Evolutionary conservation across 2,797 vertebrate species (phyloP).

Genomic region (Lindbergichthys nudifrons): DNA sequence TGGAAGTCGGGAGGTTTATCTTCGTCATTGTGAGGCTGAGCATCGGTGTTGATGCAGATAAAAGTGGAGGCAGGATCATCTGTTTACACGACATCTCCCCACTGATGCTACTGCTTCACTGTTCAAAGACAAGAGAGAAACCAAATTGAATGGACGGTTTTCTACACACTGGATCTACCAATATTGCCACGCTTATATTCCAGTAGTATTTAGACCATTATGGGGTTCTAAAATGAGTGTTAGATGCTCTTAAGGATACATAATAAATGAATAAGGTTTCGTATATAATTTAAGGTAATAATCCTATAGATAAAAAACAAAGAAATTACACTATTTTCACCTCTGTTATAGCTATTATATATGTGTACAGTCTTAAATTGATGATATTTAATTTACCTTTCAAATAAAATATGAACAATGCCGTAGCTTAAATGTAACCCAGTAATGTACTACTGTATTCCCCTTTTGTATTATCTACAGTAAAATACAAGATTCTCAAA

Average conservation of each 20-base stretch:
- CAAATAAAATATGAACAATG: not conserved
- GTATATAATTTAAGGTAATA: too few species aligned
- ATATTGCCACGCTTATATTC: not conserved
- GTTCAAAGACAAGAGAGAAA: constrained; percentile 17
- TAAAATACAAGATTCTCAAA: not conserved
- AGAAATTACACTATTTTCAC: too few species aligned
- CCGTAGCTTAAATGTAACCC: not conserved
- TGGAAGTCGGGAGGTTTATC: constrained; percentile 18
- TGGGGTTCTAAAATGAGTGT: not conserved
- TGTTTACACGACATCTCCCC: not conserved
- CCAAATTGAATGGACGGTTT: not conserved
- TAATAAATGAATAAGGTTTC: too few species aligned
- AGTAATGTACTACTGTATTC: not conserved
- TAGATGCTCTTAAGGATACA: not conserved
- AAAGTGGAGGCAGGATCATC: constrained; percentile 21
- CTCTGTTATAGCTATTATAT: constrained; percentile 4
- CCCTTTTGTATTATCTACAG: not conserved
- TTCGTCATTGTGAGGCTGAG: constrained; percentile 52
- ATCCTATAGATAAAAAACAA: too few species aligned
- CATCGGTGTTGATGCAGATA: constrained; percentile 9
- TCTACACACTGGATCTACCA: not conserved
- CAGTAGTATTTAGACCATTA: not conserved
- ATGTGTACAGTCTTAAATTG: not conserved
- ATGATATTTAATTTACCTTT: too few species aligned
- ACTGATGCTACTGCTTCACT: constrained; percentile 19